Conservation (phyloP, 2,888 invertebrate species). For the Nematopogon swammerdamellus region DNA sequence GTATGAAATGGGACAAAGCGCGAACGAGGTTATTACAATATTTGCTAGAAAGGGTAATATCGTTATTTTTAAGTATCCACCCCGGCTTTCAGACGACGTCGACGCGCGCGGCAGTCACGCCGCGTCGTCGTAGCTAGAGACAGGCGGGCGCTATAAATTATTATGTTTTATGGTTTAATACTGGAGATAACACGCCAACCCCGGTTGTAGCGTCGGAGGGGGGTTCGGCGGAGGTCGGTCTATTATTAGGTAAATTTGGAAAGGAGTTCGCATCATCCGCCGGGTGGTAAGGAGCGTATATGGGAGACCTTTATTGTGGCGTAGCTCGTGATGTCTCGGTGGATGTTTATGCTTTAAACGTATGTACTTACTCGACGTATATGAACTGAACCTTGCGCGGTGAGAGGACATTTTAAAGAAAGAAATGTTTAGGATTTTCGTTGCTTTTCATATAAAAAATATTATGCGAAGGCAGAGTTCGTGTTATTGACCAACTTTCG, state of each 20-base stretch:
- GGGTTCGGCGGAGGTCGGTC: not conserved
- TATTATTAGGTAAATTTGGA: not conserved
- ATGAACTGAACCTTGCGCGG: no score
- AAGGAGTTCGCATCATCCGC: slow-evolving; percentile 1
- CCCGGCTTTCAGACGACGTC: slow-evolving; percentile 14
- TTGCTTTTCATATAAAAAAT: no score
- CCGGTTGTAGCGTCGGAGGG: slow-evolving; percentile 10
- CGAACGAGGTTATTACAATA: slow-evolving; percentile 43
- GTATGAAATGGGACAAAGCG: slow-evolving; percentile 12
- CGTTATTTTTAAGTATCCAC: slow-evolving; percentile 55
- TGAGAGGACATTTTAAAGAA: no score
- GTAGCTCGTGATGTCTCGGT: no score
- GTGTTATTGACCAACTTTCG: no score
- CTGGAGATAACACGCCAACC: slow-evolving; percentile 46
- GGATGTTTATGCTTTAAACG: no score
- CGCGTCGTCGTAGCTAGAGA: slow-evolving; percentile 19
- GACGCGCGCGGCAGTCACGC: slow-evolving; percentile 22
- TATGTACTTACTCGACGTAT: no score
- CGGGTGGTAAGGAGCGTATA: no score
- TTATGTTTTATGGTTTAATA: slow-evolving; percentile 58
- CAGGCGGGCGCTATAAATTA: slow-evolving; percentile 45
- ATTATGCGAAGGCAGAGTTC: no score
- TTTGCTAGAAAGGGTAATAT: slow-evolving; percentile 40
- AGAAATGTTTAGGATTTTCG: no score
- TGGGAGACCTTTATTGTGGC: no score